These are phyloP conservation scores for Amphimallon solstitiale DNA, from an alignment of 2,888 invertebrate species.

Conservation along the genomic window DNA sequence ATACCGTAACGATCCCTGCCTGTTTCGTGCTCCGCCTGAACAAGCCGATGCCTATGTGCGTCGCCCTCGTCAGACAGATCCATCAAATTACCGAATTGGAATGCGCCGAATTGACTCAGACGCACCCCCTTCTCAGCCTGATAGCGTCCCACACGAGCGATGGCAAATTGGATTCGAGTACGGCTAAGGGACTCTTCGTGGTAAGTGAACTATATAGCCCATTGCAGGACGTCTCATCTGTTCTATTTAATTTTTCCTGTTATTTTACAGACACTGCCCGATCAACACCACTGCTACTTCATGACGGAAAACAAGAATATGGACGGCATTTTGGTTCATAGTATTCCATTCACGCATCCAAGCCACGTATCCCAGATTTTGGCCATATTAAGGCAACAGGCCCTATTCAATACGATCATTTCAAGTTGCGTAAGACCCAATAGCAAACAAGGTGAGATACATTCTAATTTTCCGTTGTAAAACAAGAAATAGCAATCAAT, in stretches of 20 bases:
- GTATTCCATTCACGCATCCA: conserved; percentile 93
- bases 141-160: conserved; percentile 83
- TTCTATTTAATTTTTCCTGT: neutral
- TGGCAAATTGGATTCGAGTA: conserved; percentile 76
- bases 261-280: conserved; percentile 80
- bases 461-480: no score
- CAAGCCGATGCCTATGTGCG: conserved; percentile 87
- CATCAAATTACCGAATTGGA: conserved; percentile 71
- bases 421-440: conserved; percentile 88
- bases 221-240: neutral
- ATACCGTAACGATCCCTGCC: conserved; percentile 91
- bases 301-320: conserved; percentile 83
- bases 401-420: conserved; percentile 89
- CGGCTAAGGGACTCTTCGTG: conserved; percentile 85
- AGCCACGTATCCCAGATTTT: conserved; percentile 91
- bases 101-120: conserved; percentile 66
- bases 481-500: no score
- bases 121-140: conserved; percentile 77
- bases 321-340: conserved; percentile 79
- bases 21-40: conserved; percentile 85
- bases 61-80: conserved; percentile 75
- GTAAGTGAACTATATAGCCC: conserved; percentile 65
- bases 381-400: conserved; percentile 85
- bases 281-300: conserved; percentile 94
- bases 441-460: conserved; percentile 75